Evolutionary conservation across 2,888 invertebrate species (phyloP).

Genomic region (Xanthia icteritia): DNA sequence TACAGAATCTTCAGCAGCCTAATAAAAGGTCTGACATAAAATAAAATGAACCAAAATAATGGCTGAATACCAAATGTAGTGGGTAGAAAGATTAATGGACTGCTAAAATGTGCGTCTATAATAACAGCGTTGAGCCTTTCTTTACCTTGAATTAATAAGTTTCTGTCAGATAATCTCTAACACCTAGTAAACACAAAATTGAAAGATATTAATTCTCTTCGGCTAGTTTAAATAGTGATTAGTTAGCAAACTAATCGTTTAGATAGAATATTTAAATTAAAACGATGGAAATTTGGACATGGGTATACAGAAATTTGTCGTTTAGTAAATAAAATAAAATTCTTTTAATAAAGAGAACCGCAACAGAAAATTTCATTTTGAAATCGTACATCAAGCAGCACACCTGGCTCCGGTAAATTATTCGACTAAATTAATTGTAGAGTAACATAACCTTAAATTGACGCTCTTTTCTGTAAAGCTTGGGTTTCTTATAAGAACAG

Average conservation of each 20-base stretch:
- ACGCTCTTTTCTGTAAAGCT: not conserved
- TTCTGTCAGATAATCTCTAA: constrained; percentile 41
- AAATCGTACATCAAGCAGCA: constrained; percentile 14
- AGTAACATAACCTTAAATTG: not conserved
- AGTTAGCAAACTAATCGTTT: not conserved
- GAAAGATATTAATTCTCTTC: constrained; percentile 46
- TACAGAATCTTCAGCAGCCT: constrained; percentile 42
- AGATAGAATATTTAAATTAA: not conserved
- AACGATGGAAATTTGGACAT: not conserved
- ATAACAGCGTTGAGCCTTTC: constrained; percentile 67
- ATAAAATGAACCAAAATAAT: constrained; percentile 65
- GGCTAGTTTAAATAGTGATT: constrained; percentile 18
- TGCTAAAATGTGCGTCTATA: constrained; percentile 63
- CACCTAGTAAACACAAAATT: constrained; percentile 35
- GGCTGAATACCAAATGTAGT: constrained; percentile 69
- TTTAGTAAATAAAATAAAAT: not conserved
- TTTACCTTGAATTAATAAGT: constrained; percentile 67
- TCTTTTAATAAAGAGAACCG: not conserved
- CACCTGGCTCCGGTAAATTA: constrained; percentile 10
- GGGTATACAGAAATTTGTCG: not conserved
- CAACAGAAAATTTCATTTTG: constrained; percentile 2
- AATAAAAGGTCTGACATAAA: constrained; percentile 50
- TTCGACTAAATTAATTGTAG: not conserved
- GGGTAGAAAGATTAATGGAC: constrained; percentile 73
- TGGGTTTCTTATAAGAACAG: not conserved